These are phyloP conservation scores for Miichthys miiuy DNA, from an alignment of 2,797 vertebrate species.

Conservation along the genomic window DNA sequence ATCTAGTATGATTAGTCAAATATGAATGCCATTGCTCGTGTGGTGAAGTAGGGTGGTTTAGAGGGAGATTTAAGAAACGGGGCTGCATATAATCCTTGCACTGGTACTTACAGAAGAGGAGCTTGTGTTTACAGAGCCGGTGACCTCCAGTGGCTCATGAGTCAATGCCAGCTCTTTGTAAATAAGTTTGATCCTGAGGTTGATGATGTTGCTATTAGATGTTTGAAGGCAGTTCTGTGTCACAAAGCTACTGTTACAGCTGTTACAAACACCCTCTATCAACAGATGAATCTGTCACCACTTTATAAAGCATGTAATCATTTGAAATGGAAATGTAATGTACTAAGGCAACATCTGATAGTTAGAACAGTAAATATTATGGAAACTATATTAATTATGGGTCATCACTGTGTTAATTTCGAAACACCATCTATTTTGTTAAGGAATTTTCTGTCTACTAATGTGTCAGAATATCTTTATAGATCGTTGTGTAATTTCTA, in stretches of 20 bases:
- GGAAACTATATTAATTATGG: background rate
- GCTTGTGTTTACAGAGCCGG: slow-evolving; percentile 91
- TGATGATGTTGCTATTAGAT: slow-evolving; percentile 87
- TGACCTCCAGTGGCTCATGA: slow-evolving; percentile 90
- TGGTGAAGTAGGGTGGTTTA: slow-evolving; percentile 88
- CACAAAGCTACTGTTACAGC: slow-evolving; percentile 71
- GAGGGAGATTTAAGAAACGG: slow-evolving; percentile 86
- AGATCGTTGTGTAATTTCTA: no score
- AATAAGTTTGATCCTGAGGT: slow-evolving; percentile 93
- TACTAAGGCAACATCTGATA: background rate
- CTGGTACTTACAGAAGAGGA: slow-evolving; percentile 81
- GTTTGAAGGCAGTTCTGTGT: slow-evolving; percentile 89
- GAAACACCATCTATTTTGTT: background rate
- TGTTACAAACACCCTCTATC: no score
- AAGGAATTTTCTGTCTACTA: background rate
- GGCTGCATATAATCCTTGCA: slow-evolving; percentile 88
- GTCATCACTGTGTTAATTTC: background rate
- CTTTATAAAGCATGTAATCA: no score
- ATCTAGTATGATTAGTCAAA: slow-evolving; percentile 89
- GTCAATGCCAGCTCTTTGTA: slow-evolving; percentile 90
- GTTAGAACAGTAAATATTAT: background rate
- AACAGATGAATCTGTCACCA: no score
- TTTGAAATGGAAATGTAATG: no score
- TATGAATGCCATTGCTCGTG: slow-evolving; percentile 87
- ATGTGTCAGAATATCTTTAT: no score